Conservation (phyloP, 2,797 vertebrate species). For the Siniperca scherzeri region DNA sequence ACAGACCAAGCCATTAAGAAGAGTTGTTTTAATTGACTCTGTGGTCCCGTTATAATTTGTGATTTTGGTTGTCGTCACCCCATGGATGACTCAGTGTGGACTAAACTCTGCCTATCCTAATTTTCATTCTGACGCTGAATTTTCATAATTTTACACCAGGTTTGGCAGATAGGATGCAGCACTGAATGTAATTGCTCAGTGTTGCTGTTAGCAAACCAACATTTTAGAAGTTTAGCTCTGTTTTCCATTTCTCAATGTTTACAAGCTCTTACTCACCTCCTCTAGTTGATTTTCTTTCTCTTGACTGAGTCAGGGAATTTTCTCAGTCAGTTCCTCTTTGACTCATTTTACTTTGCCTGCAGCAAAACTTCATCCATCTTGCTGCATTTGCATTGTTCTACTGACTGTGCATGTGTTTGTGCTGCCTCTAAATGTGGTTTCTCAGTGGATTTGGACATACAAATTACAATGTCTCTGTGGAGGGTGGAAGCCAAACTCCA, state of each 20-base stretch:
- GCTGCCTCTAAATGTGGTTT: conserved; percentile 8
- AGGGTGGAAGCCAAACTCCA: not conserved
- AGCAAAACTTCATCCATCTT: conserved; percentile 21
- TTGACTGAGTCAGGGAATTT: conserved; percentile 11
- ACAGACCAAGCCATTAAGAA: not conserved
- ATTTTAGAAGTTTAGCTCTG: conserved; percentile 14
- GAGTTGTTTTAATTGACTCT: conserved; percentile 17
- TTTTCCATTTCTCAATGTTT: not conserved
- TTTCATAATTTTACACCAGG: conserved; percentile 23
- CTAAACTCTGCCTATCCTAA: conserved; percentile 31
- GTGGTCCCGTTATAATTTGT: conserved; percentile 21
- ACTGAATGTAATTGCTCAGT: conserved; percentile 17
- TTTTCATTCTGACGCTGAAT: conserved; percentile 49
- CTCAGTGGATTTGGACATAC: not conserved
- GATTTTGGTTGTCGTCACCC: conserved; percentile 29
- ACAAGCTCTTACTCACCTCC: conserved; percentile 32
- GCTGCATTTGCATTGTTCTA: not conserved
- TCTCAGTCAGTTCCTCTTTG: conserved; percentile 33
- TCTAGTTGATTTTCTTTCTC: conserved; percentile 21
- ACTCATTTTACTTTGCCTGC: conserved; percentile 15
- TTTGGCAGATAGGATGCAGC: conserved; percentile 15
- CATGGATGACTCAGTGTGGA: conserved; percentile 42
- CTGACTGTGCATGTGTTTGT: not conserved
- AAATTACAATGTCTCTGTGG: not conserved
- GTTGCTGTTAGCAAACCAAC: conserved; percentile 3